phyloP scores from a whole-genome alignment of 2,888 invertebrate species.

The Omphaloscelis lunosa region DNA sequence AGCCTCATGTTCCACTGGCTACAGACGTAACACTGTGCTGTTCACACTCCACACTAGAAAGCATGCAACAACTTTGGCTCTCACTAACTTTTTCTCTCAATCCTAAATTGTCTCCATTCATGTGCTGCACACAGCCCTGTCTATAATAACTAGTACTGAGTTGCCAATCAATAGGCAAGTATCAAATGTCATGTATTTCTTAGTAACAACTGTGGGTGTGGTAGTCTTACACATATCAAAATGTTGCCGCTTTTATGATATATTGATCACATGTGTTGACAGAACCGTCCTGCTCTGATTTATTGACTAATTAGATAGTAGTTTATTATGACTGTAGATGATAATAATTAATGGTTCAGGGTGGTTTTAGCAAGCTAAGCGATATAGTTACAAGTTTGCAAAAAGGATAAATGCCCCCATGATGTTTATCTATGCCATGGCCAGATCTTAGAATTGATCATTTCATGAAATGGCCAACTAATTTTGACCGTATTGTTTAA shows the following conservation, averaged over 20 bases:
- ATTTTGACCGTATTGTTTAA: too few species aligned
- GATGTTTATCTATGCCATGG: slow-evolving; percentile 7
- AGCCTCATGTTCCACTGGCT: slow-evolving; percentile 90
- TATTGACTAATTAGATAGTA: slow-evolving; percentile 70
- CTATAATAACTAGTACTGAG: slow-evolving; percentile 4
- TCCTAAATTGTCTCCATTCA: slow-evolving; percentile 51
- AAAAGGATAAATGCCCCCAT: background rate
- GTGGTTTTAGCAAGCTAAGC: slow-evolving; percentile 62
- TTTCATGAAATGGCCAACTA: too few species aligned
- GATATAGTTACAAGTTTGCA: slow-evolving; percentile 47
- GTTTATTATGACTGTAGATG: slow-evolving; percentile 68
- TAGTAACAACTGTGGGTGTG: slow-evolving; percentile 65
- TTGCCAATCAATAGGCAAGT: slow-evolving; percentile 11
- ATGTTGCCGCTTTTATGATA: slow-evolving; percentile 76
- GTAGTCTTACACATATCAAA: slow-evolving; percentile 82
- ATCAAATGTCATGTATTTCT: slow-evolving; percentile 46
- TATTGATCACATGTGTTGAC: slow-evolving; percentile 74
- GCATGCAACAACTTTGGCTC: slow-evolving; percentile 68
- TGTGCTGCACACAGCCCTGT: slow-evolving; percentile 15
- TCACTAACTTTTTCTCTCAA: slow-evolving; percentile 64
- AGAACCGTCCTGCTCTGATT: slow-evolving; percentile 87
- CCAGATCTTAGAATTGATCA: too few species aligned
- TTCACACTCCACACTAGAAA: slow-evolving; percentile 50
- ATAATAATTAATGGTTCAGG: slow-evolving; percentile 66
- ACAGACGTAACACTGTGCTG: slow-evolving; percentile 84